Conservation (phyloP, 2,888 invertebrate species). For the Drosophila borborema region DNA sequence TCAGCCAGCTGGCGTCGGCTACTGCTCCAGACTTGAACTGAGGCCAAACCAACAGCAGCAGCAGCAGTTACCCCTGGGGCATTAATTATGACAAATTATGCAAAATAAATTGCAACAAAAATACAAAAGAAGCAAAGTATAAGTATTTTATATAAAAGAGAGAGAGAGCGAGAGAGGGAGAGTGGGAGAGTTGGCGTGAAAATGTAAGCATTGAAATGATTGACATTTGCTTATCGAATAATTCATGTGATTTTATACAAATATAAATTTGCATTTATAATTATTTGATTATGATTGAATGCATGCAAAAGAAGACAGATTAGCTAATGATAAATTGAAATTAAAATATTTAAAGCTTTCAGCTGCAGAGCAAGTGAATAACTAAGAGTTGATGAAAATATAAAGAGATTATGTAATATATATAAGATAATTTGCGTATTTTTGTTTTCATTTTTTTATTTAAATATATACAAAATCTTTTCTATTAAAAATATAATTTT, state of each 20-base stretch:
- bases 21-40: conserved; percentile 9
- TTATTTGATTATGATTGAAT: not conserved
- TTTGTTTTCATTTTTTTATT: no score
- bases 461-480: no score
- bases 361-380: not conserved
- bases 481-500: no score
- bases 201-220: not conserved
- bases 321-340: not conserved
- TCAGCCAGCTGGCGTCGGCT: conserved; percentile 22
- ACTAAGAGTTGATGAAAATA: not conserved
- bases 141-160: conserved; percentile 70
- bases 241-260: conserved; percentile 2
- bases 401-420: no score
- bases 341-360: not conserved
- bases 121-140: conserved; percentile 47
- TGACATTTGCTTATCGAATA: conserved; percentile 1
- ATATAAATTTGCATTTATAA: conserved; percentile 7
- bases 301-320: not conserved
- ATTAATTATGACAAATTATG: conserved; percentile 61
- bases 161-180: not conserved
- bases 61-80: conserved; percentile 28
- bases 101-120: conserved; percentile 37
- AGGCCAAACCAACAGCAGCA: conserved; percentile 36
- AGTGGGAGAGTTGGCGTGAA: not conserved
- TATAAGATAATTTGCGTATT: no score